Conservation (phyloP, 2,113 vertebrate genomes). For the Hylia prasina region DNA sequence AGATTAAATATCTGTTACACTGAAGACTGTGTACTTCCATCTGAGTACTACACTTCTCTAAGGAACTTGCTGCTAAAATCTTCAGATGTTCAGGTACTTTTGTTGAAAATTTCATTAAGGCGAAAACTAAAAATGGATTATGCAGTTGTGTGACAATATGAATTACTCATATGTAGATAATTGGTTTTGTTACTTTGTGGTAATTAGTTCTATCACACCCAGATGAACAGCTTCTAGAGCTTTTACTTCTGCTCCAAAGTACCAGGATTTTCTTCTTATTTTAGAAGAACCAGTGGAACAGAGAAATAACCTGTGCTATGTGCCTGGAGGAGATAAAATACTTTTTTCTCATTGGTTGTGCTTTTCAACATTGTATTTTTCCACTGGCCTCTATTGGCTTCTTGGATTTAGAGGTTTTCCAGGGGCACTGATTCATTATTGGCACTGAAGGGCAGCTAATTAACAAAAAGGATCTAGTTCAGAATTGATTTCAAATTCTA, state of each 20-base stretch:
- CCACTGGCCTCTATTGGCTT: neutral
- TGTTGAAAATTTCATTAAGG: neutral
- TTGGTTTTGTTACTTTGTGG: neutral
- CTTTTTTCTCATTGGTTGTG: neutral
- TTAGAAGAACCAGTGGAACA: neutral
- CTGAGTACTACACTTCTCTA: constrained; percentile 83
- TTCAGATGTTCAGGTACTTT: constrained; percentile 87
- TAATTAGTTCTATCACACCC: neutral
- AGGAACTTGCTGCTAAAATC: constrained; percentile 94
- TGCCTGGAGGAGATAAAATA: neutral
- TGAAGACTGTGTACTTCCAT: constrained; percentile 94
- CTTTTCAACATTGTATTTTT: neutral
- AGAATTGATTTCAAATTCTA: neutral
- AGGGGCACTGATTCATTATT: neutral
- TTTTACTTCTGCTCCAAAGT: neutral
- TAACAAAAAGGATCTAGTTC: neutral
- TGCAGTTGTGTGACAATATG: neutral
- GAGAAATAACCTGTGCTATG: neutral
- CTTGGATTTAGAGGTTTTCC: neutral
- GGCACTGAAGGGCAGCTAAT: neutral
- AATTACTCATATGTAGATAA: neutral
- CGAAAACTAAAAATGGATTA: neutral
- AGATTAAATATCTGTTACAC: constrained; percentile 92
- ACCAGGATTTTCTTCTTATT: neutral
- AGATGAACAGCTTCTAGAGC: neutral